phyloP scores from a whole-genome alignment of 2,113 vertebrate species.

The Copsychus sechellarum region DNA sequence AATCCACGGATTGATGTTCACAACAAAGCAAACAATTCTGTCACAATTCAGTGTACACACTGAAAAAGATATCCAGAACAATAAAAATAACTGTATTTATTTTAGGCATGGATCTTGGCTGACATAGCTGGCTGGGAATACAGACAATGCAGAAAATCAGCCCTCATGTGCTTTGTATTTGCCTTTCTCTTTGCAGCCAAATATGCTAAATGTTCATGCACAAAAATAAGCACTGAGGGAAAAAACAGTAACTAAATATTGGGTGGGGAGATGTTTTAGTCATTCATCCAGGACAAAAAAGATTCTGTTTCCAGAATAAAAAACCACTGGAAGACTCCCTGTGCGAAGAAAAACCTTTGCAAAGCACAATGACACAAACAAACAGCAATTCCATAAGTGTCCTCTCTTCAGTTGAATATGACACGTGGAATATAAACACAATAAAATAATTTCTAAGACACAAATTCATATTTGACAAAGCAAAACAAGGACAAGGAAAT shows the following conservation, averaged over 20 bases:
- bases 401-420: not conserved
- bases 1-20: not conserved
- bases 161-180: not conserved
- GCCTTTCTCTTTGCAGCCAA: not conserved
- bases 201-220: not conserved
- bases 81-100: slow-evolving; percentile 14
- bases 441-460: not conserved
- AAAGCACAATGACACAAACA: not conserved
- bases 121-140: not conserved
- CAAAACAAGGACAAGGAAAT: not conserved
- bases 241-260: not conserved
- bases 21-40: not conserved
- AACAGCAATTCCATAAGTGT: not conserved
- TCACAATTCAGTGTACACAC: not conserved
- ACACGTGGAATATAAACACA: not conserved
- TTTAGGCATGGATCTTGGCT: slow-evolving; percentile 13
- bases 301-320: not conserved
- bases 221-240: not conserved
- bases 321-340: not conserved
- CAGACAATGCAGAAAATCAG: slow-evolving; percentile 9
- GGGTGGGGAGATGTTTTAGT: not conserved
- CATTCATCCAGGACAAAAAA: not conserved
- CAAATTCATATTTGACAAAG: not conserved
- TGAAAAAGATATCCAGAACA: not conserved
- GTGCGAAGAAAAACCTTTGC: not conserved